A percentile compares a stretch with the other conserved stretches of the same genome.
Evolutionary conservation across 2,797 vertebrate species (phyloP).

Genomic region (Phrynocephalus forsythii): DNA sequence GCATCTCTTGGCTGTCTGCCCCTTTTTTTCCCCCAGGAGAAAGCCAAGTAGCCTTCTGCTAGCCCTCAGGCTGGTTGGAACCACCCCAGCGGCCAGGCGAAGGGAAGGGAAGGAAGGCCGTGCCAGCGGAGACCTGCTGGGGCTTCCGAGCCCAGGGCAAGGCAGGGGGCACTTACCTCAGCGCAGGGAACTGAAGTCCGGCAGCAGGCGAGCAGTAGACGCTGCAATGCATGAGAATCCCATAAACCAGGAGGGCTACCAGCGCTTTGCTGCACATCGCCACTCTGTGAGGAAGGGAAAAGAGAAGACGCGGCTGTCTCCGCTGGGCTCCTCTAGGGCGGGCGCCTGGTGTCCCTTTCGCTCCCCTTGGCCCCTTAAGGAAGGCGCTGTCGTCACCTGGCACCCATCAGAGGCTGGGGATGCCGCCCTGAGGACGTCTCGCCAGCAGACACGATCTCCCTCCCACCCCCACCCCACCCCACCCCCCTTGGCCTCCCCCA

Average conservation of each 20-base stretch:
- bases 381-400: neutral
- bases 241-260: conserved; percentile 91
- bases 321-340: conserved; percentile 37
- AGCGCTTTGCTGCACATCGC: conserved; percentile 92
- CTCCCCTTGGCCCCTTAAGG: neutral
- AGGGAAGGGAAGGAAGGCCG: neutral
- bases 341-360: conserved; percentile 24
- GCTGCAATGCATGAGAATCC: conserved; percentile 92
- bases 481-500: fast-evolving
- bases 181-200: conserved; percentile 86
- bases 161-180: conserved; percentile 83
- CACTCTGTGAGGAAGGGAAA: conserved; percentile 82
- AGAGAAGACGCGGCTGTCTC: conserved; percentile 66
- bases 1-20: neutral
- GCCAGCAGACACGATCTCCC: neutral
- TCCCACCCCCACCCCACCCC: conserved; percentile 5
- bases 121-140: neutral
- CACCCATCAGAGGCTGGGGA: neutral
- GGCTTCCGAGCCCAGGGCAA: neutral
- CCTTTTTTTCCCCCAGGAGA: neutral
- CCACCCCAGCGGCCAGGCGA: neutral
- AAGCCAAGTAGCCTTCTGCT: neutral
- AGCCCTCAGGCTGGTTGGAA: neutral
- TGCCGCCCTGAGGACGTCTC: neutral
- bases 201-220: conserved; percentile 91